Evolutionary conservation across 2,888 invertebrate genomes (phyloP), one percentile per base, ranked within the genome.

Genomic region (Hylaea fasciaria): DNA sequence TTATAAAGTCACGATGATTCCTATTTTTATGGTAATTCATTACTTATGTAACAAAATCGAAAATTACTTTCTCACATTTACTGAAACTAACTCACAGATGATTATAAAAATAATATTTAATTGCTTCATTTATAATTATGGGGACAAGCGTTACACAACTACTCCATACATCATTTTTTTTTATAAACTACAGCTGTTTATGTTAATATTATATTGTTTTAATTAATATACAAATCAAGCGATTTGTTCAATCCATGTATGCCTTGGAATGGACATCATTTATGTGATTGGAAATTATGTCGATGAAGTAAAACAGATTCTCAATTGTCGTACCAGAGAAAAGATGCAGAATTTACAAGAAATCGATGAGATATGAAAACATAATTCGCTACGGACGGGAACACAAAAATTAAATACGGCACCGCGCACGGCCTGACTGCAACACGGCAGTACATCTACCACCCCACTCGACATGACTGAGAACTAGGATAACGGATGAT

Each of bases 311-410:
- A 65, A 56, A 60, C 51, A 49, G 16, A 62, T 61, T 64, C 49
- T 64, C 53, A 54, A 46, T 64, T 64, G 53, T 62, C 47, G 39
- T 62, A 55, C 47, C 28, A 17, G 43, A 41, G 43, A 74, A 65
- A 67, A 65, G 60, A 62, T 71, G 75, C 69, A 74, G 56, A 77
- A 72, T 81, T 85, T 81, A 86, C 78, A 84, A 55, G 55, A 76
- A 64, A 66, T 65, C 63, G 70, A 73, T 78, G 73, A 68, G 63
- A 77, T 71, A 78, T 77, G 71, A 77, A 74, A 77, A 79, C 72
- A 72, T 88, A 89, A 87, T 81, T 85, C 72, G 66, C 88, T 90
- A 91, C 81, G 91, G 91, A 91, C 91, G 91, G 91, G 91, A 91
- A 91, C 89, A 89, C 83, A 91, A 90, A 86, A n/a, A 77, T 68